phyloP scores from a whole-genome alignment of 2,888 invertebrate genomes.

The Hydropsyche betteni region DNA sequence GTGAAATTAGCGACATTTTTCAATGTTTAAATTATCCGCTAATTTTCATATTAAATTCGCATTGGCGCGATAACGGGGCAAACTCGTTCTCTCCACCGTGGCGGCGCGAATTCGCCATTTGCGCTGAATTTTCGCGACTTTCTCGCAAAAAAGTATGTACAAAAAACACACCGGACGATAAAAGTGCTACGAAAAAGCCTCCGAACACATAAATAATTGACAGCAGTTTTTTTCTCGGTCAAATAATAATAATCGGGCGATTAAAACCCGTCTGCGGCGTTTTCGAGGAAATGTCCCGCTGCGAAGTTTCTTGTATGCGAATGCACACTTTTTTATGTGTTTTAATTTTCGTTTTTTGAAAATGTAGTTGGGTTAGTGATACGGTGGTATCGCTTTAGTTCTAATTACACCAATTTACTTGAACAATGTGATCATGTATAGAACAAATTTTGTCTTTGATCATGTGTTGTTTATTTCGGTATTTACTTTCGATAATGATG shows the following conservation, averaged over 20 bases:
- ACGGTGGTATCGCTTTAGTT: background rate
- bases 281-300: constrained; percentile 29
- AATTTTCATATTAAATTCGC: constrained; percentile 24
- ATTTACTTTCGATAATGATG: too few relatives aligned
- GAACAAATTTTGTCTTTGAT: too few relatives aligned
- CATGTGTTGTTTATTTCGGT: too few relatives aligned
- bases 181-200: background rate
- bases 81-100: constrained; percentile 6
- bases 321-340: background rate
- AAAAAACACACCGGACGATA: background rate
- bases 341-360: background rate
- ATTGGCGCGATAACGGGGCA: background rate
- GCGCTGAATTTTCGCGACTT: constrained; percentile 8
- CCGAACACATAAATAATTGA: constrained; percentile 20
- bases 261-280: constrained; percentile 12
- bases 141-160: background rate
- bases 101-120: too few relatives aligned
- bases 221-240: background rate
- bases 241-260: constrained; percentile 16
- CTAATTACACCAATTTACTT: background rate
- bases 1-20: too few relatives aligned
- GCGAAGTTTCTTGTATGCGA: background rate
- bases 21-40: constrained; percentile 15
- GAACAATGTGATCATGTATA: background rate
- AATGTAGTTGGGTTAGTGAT: background rate